These are phyloP conservation scores for Percina caprodes DNA, from an alignment of 2,113 vertebrate species.

Conservation along the genomic window DNA sequence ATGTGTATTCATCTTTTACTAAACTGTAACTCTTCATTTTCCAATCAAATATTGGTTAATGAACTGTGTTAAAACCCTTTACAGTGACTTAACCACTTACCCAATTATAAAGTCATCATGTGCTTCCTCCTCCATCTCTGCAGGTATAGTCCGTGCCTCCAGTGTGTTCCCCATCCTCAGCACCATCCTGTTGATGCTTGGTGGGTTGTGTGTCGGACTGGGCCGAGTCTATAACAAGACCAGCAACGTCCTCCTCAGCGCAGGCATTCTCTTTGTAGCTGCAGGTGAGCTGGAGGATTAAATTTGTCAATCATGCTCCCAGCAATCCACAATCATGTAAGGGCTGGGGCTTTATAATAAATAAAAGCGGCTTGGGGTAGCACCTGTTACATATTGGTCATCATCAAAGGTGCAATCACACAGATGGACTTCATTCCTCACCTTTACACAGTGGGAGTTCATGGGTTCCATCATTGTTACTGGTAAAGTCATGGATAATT, in stretches of 20 bases:
- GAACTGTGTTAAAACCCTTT: neutral
- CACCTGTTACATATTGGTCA: slow-evolving; percentile 1
- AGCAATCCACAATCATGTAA: slow-evolving; percentile 3
- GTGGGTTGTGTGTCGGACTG: slow-evolving; percentile 92
- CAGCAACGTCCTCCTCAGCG: slow-evolving; percentile 96
- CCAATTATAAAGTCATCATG: neutral
- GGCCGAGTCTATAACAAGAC: slow-evolving; percentile 94
- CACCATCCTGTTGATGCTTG: slow-evolving; percentile 91
- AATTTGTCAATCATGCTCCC: neutral
- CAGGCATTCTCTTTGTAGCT: slow-evolving; percentile 98
- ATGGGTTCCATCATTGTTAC: neutral
- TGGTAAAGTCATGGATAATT: neutral
- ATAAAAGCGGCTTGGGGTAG: slow-evolving; percentile 22
- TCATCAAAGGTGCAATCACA: slow-evolving; percentile 39
- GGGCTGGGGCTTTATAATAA: slow-evolving; percentile 3
- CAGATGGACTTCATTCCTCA: neutral
- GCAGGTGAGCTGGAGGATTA: slow-evolving; percentile 86
- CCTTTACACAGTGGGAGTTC: neutral
- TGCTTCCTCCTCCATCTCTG: neutral
- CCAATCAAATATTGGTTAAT: neutral
- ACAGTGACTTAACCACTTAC: neutral
- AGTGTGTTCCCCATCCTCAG: slow-evolving; percentile 98
- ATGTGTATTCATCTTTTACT: neutral
- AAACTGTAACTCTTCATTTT: neutral
- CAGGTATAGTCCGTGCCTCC: slow-evolving; percentile 97